Base-by-base conservation (phyloP, 2,888 invertebrate species). In the Drosophila mulleri region DNA sequence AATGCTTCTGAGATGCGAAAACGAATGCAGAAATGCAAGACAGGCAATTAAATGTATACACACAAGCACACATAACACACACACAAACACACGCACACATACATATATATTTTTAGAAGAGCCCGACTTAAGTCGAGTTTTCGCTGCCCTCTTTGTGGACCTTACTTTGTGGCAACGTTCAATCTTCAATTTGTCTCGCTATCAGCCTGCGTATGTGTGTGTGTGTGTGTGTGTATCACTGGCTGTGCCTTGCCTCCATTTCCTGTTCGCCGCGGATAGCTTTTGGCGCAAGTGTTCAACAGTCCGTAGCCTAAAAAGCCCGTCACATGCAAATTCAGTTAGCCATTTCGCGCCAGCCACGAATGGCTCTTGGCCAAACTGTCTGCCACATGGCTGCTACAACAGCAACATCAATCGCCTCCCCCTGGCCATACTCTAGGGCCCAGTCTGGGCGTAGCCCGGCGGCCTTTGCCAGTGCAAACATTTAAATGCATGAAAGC, bases 401-500 rank as follows among this genome's bases (percentile, higher is more conserved):
- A 20, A 23, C 59, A 61, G 57, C 29, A 63, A 23, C 59, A 61
- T 57, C 32, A 63, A 23, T 39, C 57, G 29, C 54, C 52, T 44
- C 60, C 41, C 52, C 44, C 32, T 56, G 26, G 56, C 57, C 48
- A 14, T 7, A 12, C 63, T 44, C 63, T 48, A 44, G 41, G 56
- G 42, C 48, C 32, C 18, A 16, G 67, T 48, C 52, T 59, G 53
- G 41, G 23, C 48, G 20, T 23, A 7, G 42, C 41, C 74, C 61
- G 50, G 62, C 76, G 64, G 79, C 72, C 53, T 62, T 65, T 79
- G 72, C 72, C 79, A 73, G 69, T 69, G 72, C 75, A 80, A 77
- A 75, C 88, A 90, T 91, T 91, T 87, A 90, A 85, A 90, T 91
- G 92, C 91, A 91, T 91, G 92, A 92, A 92, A 92, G 92, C 92